Evolutionary conservation across 2,113 vertebrate genomes (phyloP).

Genomic region (Amazona vittata): DNA sequence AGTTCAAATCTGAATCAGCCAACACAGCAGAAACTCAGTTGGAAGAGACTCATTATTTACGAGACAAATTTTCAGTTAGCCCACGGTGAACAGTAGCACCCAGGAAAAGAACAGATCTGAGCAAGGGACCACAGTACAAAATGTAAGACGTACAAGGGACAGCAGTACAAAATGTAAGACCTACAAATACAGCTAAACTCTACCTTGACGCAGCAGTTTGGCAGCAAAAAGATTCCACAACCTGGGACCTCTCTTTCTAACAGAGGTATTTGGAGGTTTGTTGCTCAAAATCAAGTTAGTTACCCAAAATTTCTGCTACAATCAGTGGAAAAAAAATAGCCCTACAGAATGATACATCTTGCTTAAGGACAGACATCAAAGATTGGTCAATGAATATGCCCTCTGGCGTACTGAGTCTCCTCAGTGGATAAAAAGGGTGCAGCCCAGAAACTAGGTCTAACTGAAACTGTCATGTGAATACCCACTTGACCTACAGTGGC

Average conservation of each 20-base stretch:
- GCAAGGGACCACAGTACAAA: not conserved
- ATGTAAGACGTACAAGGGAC: accelerated
- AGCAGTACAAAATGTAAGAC: not conserved
- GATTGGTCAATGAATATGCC: not conserved
- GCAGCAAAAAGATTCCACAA: not conserved
- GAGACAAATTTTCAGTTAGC: accelerated
- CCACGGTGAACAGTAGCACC: accelerated
- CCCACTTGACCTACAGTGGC: accelerated
- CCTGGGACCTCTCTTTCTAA: accelerated
- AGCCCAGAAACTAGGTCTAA: accelerated
- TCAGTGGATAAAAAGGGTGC: accelerated
- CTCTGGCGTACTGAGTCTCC: accelerated
- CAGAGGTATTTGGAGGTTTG: not conserved
- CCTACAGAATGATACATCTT: not conserved
- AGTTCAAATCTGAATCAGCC: not conserved
- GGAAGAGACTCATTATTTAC: accelerated
- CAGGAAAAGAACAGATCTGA: not conserved
- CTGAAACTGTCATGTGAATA: not conserved
- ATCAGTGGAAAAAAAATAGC: not conserved
- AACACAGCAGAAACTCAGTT: accelerated
- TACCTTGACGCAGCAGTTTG: accelerated
- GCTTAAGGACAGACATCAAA: not conserved
- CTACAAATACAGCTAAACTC: not conserved
- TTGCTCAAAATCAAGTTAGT: not conserved
- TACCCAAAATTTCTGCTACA: not conserved